Conservation (phyloP, 1,140 invertebrate species). For the Marisa cornuarietis region DNA sequence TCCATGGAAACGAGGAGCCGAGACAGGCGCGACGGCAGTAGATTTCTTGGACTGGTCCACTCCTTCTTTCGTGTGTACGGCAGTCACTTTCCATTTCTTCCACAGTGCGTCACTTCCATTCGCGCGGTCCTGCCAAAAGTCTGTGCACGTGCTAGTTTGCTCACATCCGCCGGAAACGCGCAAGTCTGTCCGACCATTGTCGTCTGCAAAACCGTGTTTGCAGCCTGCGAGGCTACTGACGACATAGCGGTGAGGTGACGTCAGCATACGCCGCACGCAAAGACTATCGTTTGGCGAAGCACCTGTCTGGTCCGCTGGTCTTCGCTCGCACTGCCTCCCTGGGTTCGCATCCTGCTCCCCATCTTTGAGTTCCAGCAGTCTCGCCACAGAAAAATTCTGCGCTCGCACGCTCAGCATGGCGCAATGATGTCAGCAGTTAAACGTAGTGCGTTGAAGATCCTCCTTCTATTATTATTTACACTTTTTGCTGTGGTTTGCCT, state of each 20-base stretch:
- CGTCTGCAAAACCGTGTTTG: neutral
- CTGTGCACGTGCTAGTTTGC: no score
- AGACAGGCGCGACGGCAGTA: neutral
- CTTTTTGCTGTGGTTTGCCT: neutral
- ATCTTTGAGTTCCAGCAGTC: slow-evolving; percentile 14
- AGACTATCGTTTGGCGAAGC: neutral
- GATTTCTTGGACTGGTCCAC: neutral
- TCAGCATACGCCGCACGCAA: neutral
- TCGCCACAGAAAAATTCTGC: slow-evolving; percentile 35
- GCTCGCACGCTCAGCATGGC: slow-evolving; percentile 39
- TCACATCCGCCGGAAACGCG: neutral
- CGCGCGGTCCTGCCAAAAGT: no score
- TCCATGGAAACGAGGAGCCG: neutral
- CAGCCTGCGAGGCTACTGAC: neutral
- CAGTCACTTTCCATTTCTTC: no score
- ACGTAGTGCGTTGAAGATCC: no score
- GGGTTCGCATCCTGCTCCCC: neutral
- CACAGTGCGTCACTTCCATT: no score
- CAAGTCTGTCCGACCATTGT: neutral
- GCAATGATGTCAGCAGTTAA: neutral
- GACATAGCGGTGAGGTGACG: neutral
- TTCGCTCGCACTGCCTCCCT: neutral
- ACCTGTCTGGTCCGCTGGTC: neutral
- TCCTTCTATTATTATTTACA: neutral
- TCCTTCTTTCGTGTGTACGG: neutral